phyloP scores from a whole-genome alignment of 2,888 invertebrate genomes.

The Yponomeuta cagnagella region DNA sequence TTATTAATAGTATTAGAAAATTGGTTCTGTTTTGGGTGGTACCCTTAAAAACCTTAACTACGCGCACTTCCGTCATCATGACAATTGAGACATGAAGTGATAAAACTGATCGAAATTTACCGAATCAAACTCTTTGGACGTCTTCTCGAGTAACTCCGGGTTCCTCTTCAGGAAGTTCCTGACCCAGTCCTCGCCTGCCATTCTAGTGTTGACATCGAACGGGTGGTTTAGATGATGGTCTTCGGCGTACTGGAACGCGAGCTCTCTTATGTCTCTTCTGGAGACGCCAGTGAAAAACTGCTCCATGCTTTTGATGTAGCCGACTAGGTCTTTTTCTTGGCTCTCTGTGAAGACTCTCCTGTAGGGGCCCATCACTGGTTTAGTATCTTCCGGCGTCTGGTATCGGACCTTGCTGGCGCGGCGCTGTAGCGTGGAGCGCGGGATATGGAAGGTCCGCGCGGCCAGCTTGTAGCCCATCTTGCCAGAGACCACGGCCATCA shows the following conservation, averaged over 20 bases:
- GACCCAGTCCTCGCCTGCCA: constrained; percentile 72
- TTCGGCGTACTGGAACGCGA: constrained; percentile 71
- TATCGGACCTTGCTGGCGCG: constrained; percentile 68
- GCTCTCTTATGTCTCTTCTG: constrained; percentile 60
- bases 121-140: constrained; percentile 57
- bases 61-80: constrained; percentile 42
- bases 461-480: constrained; percentile 72
- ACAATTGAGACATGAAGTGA: constrained; percentile 68
- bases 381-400: constrained; percentile 51
- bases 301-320: constrained; percentile 70
- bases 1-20: not conserved
- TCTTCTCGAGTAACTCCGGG: constrained; percentile 56
- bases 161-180: constrained; percentile 68
- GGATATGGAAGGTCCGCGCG: constrained; percentile 67
- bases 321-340: constrained; percentile 66
- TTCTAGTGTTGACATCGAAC: constrained; percentile 63
- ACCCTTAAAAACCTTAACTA: not conserved
- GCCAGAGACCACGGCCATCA: constrained; percentile 68
- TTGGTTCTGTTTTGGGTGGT: not conserved
- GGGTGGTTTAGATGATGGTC: constrained; percentile 63
- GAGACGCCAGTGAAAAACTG: constrained; percentile 69
- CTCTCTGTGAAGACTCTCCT: constrained; percentile 66
- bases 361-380: constrained; percentile 68
- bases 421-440: constrained; percentile 65
- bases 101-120: constrained; percentile 72